Evolutionary conservation across 2,797 vertebrate species (phyloP).

Genomic region (Diglossa cyanea): DNA sequence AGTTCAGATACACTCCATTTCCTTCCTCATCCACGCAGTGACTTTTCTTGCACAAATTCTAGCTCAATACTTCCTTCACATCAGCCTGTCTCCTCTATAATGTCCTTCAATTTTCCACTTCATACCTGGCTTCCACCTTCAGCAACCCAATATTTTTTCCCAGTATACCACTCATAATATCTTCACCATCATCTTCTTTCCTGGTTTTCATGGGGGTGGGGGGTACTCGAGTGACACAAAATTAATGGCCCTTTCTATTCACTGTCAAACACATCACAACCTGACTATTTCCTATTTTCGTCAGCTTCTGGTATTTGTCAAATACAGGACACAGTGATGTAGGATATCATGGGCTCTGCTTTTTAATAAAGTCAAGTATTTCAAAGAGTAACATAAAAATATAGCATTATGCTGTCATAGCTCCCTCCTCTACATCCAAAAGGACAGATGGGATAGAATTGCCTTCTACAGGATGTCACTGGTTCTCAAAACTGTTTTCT

Average conservation of each 20-base stretch:
- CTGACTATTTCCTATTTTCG: neutral
- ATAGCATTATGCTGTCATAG: neutral
- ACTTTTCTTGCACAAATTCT: neutral
- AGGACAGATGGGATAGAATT: neutral
- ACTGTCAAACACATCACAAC: neutral
- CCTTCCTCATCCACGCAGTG: neutral
- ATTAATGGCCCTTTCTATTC: neutral
- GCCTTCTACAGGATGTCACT: neutral
- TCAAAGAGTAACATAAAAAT: neutral
- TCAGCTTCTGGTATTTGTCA: neutral
- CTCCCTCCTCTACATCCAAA: neutral
- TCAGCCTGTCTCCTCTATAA: neutral
- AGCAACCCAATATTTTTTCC: neutral
- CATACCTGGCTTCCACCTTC: neutral
- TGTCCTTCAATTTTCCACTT: neutral
- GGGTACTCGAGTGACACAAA: neutral
- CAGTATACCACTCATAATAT: neutral
- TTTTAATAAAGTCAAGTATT: neutral
- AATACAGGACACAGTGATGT: neutral
- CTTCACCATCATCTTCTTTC: neutral
- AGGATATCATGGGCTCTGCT: neutral
- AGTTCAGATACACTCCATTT: neutral
- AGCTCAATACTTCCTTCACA: neutral
- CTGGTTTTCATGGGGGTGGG: accelerated
- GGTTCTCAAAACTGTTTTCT: neutral